These are phyloP conservation scores for Torymus texanus DNA, from an alignment of 2,888 invertebrate genomes.

Conservation along the genomic window DNA sequence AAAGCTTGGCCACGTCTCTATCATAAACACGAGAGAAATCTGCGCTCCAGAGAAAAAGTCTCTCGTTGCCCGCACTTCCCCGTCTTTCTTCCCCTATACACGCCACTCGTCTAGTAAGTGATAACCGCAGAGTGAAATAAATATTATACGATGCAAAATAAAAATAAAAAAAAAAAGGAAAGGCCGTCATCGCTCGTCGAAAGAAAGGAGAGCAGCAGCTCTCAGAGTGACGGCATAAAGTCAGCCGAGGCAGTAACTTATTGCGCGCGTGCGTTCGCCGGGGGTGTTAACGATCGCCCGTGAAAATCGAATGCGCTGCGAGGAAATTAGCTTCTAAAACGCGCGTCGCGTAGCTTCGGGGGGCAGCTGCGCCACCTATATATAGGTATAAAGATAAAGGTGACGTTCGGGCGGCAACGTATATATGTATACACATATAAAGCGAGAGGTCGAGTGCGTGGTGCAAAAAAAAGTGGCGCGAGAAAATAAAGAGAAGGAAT, in stretches of 20 bases:
- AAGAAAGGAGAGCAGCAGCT: conserved; percentile 45
- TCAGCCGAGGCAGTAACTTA: conserved; percentile 66
- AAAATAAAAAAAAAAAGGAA: conserved; percentile 63
- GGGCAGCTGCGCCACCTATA: conserved; percentile 34
- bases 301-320: conserved; percentile 72
- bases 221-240: conserved; percentile 47
- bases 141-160: conserved; percentile 71
- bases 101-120: conserved; percentile 62
- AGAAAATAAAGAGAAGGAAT: conserved; percentile 58
- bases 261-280: conserved; percentile 59
- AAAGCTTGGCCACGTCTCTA: conserved; percentile 51
- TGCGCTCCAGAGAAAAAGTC: conserved; percentile 56
- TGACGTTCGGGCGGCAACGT: conserved; percentile 31
- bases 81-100: conserved; percentile 53
- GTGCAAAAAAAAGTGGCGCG: conserved; percentile 18
- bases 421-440: conserved; percentile 32
- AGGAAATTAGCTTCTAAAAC: conserved; percentile 73
- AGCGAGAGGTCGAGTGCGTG: conserved; percentile 50
- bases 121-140: conserved; percentile 71
- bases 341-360: conserved; percentile 42
- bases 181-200: conserved; percentile 22
- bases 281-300: conserved; percentile 67
- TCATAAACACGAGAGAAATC: conserved; percentile 40
- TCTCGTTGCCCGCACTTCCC: conserved; percentile 47
- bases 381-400: conserved; percentile 67